phyloP scores from a whole-genome alignment of 2,113 vertebrate genomes.

The Brevimyrus niger region DNA sequence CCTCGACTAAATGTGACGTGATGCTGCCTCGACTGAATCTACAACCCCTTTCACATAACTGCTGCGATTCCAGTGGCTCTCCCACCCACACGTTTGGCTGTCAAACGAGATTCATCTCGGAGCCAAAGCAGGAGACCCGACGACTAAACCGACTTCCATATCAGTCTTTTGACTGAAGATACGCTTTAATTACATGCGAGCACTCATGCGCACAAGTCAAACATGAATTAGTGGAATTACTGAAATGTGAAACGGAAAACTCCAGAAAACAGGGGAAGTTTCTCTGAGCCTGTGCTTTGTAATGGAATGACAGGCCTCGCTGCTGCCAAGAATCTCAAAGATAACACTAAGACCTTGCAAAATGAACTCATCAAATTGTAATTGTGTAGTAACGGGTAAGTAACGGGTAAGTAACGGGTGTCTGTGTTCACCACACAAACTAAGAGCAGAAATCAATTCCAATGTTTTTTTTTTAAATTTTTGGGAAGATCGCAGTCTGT shows the following conservation, averaged over 20 bases:
- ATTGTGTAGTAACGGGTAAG: neutral
- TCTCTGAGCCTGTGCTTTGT: neutral
- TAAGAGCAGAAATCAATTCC: neutral
- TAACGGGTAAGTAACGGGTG: neutral
- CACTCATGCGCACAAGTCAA: neutral
- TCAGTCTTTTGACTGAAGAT: neutral
- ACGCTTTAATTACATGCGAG: neutral
- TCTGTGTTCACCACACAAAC: neutral
- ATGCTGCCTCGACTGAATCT: neutral
- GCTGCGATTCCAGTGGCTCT: neutral
- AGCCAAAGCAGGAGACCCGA: neutral
- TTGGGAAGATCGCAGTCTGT: neutral
- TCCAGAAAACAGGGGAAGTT: neutral
- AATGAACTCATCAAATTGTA: neutral
- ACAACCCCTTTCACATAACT: neutral
- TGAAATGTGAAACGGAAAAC: neutral
- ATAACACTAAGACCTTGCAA: neutral
- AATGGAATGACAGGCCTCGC: neutral
- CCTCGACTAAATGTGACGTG: neutral
- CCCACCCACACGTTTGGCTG: neutral
- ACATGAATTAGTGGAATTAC: neutral
- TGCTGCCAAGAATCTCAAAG: neutral
- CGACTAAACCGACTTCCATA: neutral
- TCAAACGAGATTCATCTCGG: neutral
- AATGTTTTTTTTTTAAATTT: neutral